phyloP scores from a whole-genome alignment of 2,113 vertebrate species.

The Thunnus thynnus region DNA sequence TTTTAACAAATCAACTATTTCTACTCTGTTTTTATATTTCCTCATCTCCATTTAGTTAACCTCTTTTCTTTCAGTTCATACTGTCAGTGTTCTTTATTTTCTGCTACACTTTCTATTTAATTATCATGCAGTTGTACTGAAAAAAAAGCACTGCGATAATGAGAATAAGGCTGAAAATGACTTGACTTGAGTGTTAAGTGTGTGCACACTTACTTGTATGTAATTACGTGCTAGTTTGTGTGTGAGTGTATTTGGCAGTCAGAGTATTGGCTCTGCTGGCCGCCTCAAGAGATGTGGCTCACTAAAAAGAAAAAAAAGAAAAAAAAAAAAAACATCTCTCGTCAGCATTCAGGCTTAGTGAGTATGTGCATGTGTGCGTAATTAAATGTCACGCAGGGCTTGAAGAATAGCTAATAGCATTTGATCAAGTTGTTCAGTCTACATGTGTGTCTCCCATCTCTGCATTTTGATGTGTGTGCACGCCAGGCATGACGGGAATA shows the following conservation, averaged over 20 bases:
- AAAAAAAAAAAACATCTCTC: conserved; percentile 1
- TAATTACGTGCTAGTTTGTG: background rate
- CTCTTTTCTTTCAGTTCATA: too few species aligned
- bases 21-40: background rate
- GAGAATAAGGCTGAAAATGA: background rate
- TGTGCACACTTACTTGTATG: background rate
- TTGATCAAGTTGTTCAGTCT: conserved; percentile 45
- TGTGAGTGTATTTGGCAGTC: conserved; percentile 12
- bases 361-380: conserved; percentile 29
- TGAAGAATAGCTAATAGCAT: conserved; percentile 59
- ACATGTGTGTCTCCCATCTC: conserved; percentile 3
- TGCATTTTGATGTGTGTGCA: conserved; percentile 35
- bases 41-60: background rate
- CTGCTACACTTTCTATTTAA: background rate
- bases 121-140: background rate
- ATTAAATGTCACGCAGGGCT: conserved; percentile 70
- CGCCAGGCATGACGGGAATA: conserved; percentile 5
- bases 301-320: background rate
- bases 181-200: too few species aligned
- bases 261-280: conserved; percentile 29
- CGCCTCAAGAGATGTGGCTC: conserved; percentile 19
- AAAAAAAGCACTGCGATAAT: background rate
- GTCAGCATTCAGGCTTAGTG: conserved; percentile 49
- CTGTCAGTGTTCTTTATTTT: background rate
- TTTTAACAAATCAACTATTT: background rate